Base-by-base conservation (phyloP, 1,140 invertebrate genomes). In the Drosophila nasuta region DNA sequence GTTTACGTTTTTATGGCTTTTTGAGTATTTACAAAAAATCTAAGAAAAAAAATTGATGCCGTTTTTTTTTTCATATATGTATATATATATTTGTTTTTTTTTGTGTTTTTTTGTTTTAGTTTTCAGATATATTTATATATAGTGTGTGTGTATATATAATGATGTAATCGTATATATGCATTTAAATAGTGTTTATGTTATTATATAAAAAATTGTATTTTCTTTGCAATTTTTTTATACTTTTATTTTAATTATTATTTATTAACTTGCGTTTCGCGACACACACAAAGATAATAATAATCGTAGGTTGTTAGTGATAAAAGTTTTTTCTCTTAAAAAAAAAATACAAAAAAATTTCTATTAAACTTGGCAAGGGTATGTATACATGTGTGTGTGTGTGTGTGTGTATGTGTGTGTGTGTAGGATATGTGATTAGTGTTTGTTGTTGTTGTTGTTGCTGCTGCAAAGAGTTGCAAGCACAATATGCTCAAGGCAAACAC, bases 21-120 rank as follows among this genome's bases (percentile, higher is more conserved):
- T 83, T 89, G 80, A 89, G 77, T 88, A 88, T 88, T 88, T 88
- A 88, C 83, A 88, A 88, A 88, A 83, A 88, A 78, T 82, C 56
- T 83, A 88, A 87, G 77, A 79, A 77, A 88, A 87, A 87, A 88
- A 88, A 72, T 67, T 70, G 51, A n/a, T 69, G 70, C 59, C 65
- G n/a, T 58, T 66, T 75, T 54, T 3, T 15, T 15, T 46, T 71
- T 69, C 48, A 20, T n/a, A 10, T 62, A 25, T 38, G 25, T 33
- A 68, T 69, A 48, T 56, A 10, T 56, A 57, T 38, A 65, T 60
- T 48, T 72, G 66, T 71, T 68, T 80, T 35, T 67, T 1, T 46
- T 25, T 13, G n/a, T 1, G 5, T 45, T 45, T 8, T n/a, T 13
- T 54, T 54, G 30, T 54, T 33, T 54, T 13, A 30, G 56, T 65